Conservation (phyloP, 2,888 invertebrate species). For the Neoitamus cyanurus region DNA sequence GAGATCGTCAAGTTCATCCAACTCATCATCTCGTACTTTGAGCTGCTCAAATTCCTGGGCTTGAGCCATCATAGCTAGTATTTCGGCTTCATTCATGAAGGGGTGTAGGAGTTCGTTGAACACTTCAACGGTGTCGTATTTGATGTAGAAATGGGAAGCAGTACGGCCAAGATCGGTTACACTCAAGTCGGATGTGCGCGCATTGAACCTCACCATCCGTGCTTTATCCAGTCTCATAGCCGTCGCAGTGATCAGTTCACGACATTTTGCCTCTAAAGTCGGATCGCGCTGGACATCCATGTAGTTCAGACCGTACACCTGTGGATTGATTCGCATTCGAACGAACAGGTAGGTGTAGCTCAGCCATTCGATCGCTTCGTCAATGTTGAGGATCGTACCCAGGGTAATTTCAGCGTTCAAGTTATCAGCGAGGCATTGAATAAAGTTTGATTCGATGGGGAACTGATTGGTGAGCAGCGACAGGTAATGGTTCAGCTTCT, state of each 20-base stretch:
- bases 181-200: slow-evolving; percentile 82
- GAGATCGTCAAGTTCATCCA: slow-evolving; percentile 87
- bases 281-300: slow-evolving; percentile 79
- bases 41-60: slow-evolving; percentile 96
- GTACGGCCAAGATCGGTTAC: slow-evolving; percentile 91
- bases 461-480: slow-evolving; percentile 94
- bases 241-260: slow-evolving; percentile 80
- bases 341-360: slow-evolving; percentile 97
- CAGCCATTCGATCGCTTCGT: slow-evolving; percentile 97
- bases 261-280: slow-evolving; percentile 79
- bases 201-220: slow-evolving; percentile 92
- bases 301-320: slow-evolving; percentile 76
- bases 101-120: slow-evolving; percentile 86
- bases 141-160: slow-evolving; percentile 97
- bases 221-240: slow-evolving; percentile 91
- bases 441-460: slow-evolving; percentile 98
- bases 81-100: slow-evolving; percentile 86
- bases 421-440: slow-evolving; percentile 91
- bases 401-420: slow-evolving; percentile 97
- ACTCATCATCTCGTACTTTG: slow-evolving; percentile 95
- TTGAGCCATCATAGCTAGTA: slow-evolving; percentile 90
- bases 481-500: slow-evolving; percentile 92
- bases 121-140: slow-evolving; percentile 92
- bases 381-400: slow-evolving; percentile 95
- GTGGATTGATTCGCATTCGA: slow-evolving; percentile 92